Base-by-base conservation (phyloP, 2,113 vertebrate genomes). In the Osmerus mordax region DNA sequence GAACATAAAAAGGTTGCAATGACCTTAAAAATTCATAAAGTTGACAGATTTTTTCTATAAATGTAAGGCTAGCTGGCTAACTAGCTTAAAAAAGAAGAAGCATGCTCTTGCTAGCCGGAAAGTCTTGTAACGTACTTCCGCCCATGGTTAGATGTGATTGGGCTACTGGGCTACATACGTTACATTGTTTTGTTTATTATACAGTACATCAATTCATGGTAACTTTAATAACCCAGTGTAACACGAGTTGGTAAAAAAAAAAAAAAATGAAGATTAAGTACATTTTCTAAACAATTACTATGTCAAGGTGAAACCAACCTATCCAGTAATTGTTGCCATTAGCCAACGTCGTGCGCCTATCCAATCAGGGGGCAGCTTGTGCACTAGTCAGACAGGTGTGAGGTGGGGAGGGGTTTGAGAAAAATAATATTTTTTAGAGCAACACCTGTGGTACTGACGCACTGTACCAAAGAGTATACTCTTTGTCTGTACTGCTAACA, bases 311-410 rank as follows among this genome's bases (percentile, higher is more conserved):
- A 47, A 47, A 47, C 41, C 41, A 47, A 47, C 41, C 41, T 47
- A 11, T 47, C 0, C 41, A 12, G 9, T 47, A 47, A 47, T 47
- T 47, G 41, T 47, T 47, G 41, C 41, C 41, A 47, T 47, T 47
- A 12, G 9, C 41, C 41, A 12, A 12, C 5, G 41, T 36, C 0
- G 41, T 47, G 41, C 41, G 9, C 41, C 41, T 47, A 21, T 65
- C 88, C 88, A 89, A 90, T 88, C 81, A 85, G 82, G 19, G 67
- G 5, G 52, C 19, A 3, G 8, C 59, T 85, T 87, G 84, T 77
- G 82, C 86, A 83, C 82, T 0, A 0, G 23, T 65, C 83, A 88
- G 83, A 67, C 83, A 88, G 85, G 85, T 88, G 79, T 79, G 56
- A 77, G 18, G 29, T 60, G 15, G 77, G 75, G 67, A 79, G 72